Evolutionary conservation across 2,113 vertebrate genomes (phyloP), one percentile per base, ranked within the genome.

Genomic region (Apteryx owenii): DNA sequence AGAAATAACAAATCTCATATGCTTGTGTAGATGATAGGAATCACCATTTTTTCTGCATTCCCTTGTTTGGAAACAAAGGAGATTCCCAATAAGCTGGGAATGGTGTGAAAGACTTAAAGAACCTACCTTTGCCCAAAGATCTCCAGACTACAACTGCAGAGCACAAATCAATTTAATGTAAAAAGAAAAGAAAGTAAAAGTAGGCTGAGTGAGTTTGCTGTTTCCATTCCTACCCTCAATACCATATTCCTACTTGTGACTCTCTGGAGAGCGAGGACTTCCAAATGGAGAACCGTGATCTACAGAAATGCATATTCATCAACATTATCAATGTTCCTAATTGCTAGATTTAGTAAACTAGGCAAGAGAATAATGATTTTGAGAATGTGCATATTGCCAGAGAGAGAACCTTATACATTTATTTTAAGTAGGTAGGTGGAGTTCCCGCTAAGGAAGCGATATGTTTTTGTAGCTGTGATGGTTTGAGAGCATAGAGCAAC

Each of bases 41-140:
- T 9, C 5, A 61, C 29, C 0, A 0, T 40, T 78, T 65, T 56
- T 33, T 3, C 25, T 76, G 28, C 31, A 33, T 28, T 77, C n/a
- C 48, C 88, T 33, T 54, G 56, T 58, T 16, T 58, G 68, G 60
- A 76, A 91, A 31, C 44, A 70, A 85, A 50, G 36, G 36, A 56
- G 65, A 70, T 10, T 88, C 81, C 36, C 80, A 40, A 13, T 10
- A 75, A 90, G 28, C 33, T 25, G 21, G 29, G 46, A 53, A 51
- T 1, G 70, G 13, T 3, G 21, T 50, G 33, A 92, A 85, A 85
- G 26, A 62, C 48, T 62, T 38, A 36, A 23, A 85, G 53, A 66
- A 93, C 81, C 95, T 73, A 95, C 88, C 92, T 95, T 70, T 62
- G 44, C 66, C 40, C 66, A 96, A 68, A 94, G 58, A 61, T 40